Percentiles rank a stretch among this genome's conserved stretches.
phyloP scores from a whole-genome alignment of 2,113 vertebrate genomes.

The Micromys minutus region DNA sequence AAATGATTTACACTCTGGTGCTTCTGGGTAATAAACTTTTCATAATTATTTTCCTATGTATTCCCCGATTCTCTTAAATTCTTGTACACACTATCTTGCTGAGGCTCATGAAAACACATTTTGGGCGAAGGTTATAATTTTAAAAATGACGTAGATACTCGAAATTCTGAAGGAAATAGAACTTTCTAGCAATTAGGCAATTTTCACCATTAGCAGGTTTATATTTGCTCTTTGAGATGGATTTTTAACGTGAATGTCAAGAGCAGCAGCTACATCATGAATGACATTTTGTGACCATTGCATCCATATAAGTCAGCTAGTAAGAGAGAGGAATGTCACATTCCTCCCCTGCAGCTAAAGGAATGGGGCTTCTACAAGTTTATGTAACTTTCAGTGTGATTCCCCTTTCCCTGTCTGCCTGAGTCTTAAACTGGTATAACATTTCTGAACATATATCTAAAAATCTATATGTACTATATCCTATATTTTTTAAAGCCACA shows the following conservation, averaged over 20 bases:
- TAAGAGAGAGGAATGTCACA: background rate
- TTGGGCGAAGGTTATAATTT: constrained; percentile 26
- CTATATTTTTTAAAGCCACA: background rate
- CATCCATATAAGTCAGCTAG: background rate
- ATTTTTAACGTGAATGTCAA: background rate
- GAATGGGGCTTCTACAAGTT: background rate
- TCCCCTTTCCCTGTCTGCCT: background rate
- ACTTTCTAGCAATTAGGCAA: background rate
- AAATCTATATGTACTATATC: background rate
- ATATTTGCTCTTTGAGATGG: constrained; percentile 34
- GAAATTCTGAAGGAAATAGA: background rate
- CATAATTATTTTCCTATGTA: background rate
- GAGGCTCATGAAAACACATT: constrained; percentile 21
- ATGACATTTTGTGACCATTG: background rate
- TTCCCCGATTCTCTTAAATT: background rate
- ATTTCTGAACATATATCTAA: background rate
- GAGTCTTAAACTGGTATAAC: background rate
- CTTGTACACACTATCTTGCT: background rate
- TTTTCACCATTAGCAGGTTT: background rate
- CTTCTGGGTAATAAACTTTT: background rate
- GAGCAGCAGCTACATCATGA: background rate
- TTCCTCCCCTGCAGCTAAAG: background rate
- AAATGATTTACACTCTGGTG: background rate
- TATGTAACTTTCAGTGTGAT: background rate
- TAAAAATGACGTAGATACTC: background rate